Evolutionary conservation across 1,140 invertebrate genomes (phyloP), one percentile per base, ranked within the genome.

Genomic region (Galleria mellonella): DNA sequence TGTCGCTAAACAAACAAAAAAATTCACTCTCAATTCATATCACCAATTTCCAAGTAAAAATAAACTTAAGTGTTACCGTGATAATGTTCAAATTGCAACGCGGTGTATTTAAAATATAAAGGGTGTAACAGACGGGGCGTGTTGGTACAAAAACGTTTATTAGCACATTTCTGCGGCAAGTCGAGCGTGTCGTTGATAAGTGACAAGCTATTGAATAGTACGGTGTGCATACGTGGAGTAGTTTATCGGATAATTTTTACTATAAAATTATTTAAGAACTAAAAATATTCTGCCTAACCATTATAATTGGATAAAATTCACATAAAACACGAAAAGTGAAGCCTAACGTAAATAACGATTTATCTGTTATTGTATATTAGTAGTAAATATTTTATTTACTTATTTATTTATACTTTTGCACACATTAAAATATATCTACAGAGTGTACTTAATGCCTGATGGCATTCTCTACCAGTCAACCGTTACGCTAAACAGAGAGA

Each of bases 101-200:
- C 15, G 38, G n/a, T 8, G 7, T 4, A n/a, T n/a, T 37, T 15
- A 9, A 23, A 23, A 4, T 37, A 28, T 13, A 12, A 50, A 50
- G 52, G 44, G 50, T 43, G 51, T 52, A 43, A 48, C 46, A 43
- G 38, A 42, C 28, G 36, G 53, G 43, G 46, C 45, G 55, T 46
- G 14, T 53, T 36, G 49, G 53, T 53, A 66, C 43, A 66, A 72
- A 72, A 77, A 63, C 67, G 67, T 74, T 73, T 77, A 79, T 75
- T 77, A 79, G 67, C 65, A 47, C 65, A 60, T 70, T 70, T 61
- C 44, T 49, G 61, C 61, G 43, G 60, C 55, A 59, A 72, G 63
- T 72, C 58, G 58, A 67, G 62, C 72, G 70, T 65, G 62, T 40
- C 38, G 15, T 55, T 55, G 69, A 68, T 68, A 69, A 75, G 72